A percentile compares a stretch with the other conserved stretches of the same genome.
phyloP scores from a whole-genome alignment of 2,113 vertebrate genomes.

The Toxostoma redivivum region DNA sequence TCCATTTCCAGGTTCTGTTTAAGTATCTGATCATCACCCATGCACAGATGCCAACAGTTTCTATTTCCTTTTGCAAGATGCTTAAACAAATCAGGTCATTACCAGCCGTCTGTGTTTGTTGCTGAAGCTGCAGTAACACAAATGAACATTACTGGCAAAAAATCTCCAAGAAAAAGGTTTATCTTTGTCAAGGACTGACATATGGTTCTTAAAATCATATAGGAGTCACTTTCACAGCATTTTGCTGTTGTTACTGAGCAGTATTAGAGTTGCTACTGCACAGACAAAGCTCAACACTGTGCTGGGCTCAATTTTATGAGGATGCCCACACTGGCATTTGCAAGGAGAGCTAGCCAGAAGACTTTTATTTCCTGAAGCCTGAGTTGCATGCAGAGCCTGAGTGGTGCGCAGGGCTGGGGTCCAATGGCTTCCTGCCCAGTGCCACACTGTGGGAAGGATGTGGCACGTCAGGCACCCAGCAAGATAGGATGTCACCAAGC shows the following conservation, averaged over 20 bases:
- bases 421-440: background rate
- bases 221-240: background rate
- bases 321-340: background rate
- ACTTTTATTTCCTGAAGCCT: background rate
- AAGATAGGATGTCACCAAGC: background rate
- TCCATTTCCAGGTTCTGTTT: background rate
- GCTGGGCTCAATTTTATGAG: background rate
- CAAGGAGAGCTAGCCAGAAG: background rate
- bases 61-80: background rate
- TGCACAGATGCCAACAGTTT: background rate
- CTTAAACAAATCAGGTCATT: background rate
- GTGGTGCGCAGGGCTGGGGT: background rate
- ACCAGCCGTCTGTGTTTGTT: background rate
- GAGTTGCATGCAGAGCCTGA: background rate
- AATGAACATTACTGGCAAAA: background rate
- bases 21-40: background rate
- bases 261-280: background rate
- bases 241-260: background rate
- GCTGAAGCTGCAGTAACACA: background rate
- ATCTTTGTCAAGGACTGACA: background rate
- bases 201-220: background rate
- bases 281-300: background rate
- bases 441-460: background rate
- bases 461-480: fast-evolving
- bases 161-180: background rate